A percentile compares a stretch with the other conserved stretches of the same genome.
phyloP scores from a whole-genome alignment of 2,888 invertebrate genomes.

The Nomada hirtipes region DNA sequence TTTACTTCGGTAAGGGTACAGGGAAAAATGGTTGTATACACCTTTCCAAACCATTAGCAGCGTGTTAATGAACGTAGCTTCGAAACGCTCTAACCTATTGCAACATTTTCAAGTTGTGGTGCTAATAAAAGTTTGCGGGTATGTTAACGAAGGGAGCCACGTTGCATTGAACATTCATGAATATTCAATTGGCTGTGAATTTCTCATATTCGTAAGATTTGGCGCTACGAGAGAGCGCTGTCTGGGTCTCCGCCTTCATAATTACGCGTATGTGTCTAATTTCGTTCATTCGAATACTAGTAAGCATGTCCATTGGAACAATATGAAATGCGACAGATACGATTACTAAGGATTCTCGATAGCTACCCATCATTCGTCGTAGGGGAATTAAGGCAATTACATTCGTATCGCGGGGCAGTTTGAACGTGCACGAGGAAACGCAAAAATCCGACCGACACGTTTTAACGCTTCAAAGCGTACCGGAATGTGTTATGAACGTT shows the following conservation, averaged over 20 bases:
- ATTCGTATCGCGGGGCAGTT: constrained; percentile 2
- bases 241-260: too few relatives aligned
- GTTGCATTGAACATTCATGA: too few relatives aligned
- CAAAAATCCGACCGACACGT: constrained; percentile 21
- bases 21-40: too few relatives aligned
- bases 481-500: constrained; percentile 22
- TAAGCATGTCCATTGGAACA: not conserved
- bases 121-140: too few relatives aligned
- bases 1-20: too few relatives aligned
- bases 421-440: constrained; percentile 17
- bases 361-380: constrained; percentile 29
- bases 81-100: not conserved
- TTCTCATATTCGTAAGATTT: too few relatives aligned
- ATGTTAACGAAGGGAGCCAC: too few relatives aligned
- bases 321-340: constrained; percentile 2
- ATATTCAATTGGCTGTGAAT: too few relatives aligned
- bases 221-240: too few relatives aligned
- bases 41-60: constrained; percentile 9
- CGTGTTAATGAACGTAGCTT: constrained; percentile 10
- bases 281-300: not conserved
- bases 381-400: constrained; percentile 30
- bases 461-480: constrained; percentile 38
- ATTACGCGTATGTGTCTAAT: too few relatives aligned
- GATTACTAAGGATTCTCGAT: constrained; percentile 14
- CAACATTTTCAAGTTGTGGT: too few relatives aligned